phyloP scores from a whole-genome alignment of 2,888 invertebrate species.

The Ypsolopha sequella region DNA sequence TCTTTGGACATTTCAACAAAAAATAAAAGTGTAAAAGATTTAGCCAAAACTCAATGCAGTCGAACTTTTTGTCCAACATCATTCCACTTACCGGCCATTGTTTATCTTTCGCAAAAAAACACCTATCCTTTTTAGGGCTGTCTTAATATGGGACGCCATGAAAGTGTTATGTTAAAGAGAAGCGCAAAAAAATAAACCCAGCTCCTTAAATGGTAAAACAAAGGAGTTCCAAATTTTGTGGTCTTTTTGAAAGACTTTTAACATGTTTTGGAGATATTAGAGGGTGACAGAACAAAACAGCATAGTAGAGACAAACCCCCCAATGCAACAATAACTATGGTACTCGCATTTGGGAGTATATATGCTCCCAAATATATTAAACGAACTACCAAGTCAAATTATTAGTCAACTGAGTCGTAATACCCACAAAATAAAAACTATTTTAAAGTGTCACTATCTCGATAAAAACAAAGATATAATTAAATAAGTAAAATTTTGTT shows the following conservation, averaged over 20 bases:
- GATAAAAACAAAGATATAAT: too few relatives aligned
- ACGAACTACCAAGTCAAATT: too few relatives aligned
- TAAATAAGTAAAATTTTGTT: too few relatives aligned
- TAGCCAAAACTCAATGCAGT: neutral
- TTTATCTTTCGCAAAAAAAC: neutral
- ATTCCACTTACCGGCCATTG: neutral
- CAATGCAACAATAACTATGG: too few relatives aligned
- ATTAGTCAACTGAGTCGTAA: too few relatives aligned
- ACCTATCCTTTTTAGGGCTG: constrained; percentile 3
- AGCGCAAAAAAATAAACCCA: constrained; percentile 4
- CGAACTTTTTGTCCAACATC: constrained; percentile 3
- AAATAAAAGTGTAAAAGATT: neutral
- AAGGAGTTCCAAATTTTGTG: neutral
- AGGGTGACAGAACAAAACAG: too few relatives aligned
- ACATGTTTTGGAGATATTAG: neutral
- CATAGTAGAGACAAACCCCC: too few relatives aligned
- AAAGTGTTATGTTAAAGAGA: constrained; percentile 6
- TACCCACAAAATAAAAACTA: too few relatives aligned
- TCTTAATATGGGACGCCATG: constrained; percentile 3
- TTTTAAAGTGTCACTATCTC: too few relatives aligned
- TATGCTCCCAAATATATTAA: too few relatives aligned
- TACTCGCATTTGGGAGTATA: neutral
- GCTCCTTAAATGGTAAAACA: constrained; percentile 2
- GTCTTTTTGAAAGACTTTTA: neutral
- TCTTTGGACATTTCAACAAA: neutral